Percentiles rank a stretch among this genome's conserved stretches.
These are phyloP conservation scores for Ciona savignyi DNA, from an alignment of 23 tunicate genomes.

Conservation along the genomic window DNA sequence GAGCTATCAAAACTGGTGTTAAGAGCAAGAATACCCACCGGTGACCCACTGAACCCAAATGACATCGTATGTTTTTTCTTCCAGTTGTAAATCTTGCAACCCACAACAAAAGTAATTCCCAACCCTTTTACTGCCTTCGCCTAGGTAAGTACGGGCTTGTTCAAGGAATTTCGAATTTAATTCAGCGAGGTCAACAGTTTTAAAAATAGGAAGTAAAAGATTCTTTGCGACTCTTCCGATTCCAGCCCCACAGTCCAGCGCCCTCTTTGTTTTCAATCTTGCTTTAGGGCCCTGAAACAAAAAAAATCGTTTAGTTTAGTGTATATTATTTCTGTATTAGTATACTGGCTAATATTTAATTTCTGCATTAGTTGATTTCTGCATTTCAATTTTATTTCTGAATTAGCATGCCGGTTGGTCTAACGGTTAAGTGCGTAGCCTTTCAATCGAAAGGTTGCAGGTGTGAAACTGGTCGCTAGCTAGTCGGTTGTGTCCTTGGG, in stretches of 20 bases:
- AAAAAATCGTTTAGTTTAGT: too few relatives aligned
- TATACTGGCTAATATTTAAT: too few relatives aligned
- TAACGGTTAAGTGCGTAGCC: too few relatives aligned
- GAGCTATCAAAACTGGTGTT: too few relatives aligned
- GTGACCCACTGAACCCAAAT: slow-evolving; percentile 97
- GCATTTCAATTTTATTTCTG: too few relatives aligned
- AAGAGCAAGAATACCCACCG: slow-evolving; percentile 22
- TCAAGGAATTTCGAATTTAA: slow-evolving; percentile 52
- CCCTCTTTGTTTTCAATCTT: slow-evolving; percentile 20
- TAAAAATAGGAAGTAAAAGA: slow-evolving; percentile 55
- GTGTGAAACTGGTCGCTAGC: too few relatives aligned
- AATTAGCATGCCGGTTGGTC: too few relatives aligned
- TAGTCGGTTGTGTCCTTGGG: too few relatives aligned
- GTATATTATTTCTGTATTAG: too few relatives aligned
- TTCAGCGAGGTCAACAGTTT: slow-evolving; percentile 80
- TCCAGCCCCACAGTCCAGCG: slow-evolving; percentile 95
- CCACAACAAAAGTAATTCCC: slow-evolving; percentile 71
- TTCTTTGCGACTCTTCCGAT: slow-evolving; percentile 84
- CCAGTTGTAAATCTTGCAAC: slow-evolving; percentile 39
- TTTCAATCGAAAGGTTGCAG: too few relatives aligned
- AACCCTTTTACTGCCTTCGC: slow-evolving; percentile 26
- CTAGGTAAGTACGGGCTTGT: slow-evolving; percentile 54
- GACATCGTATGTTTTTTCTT: slow-evolving; percentile 50
- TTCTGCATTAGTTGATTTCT: too few relatives aligned
- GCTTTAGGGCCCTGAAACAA: slow-evolving; percentile 14